A percentile compares a stretch with the other conserved stretches of the same genome.
Conservation (phyloP, 2,797 vertebrate species). For the Prionace glauca region DNA sequence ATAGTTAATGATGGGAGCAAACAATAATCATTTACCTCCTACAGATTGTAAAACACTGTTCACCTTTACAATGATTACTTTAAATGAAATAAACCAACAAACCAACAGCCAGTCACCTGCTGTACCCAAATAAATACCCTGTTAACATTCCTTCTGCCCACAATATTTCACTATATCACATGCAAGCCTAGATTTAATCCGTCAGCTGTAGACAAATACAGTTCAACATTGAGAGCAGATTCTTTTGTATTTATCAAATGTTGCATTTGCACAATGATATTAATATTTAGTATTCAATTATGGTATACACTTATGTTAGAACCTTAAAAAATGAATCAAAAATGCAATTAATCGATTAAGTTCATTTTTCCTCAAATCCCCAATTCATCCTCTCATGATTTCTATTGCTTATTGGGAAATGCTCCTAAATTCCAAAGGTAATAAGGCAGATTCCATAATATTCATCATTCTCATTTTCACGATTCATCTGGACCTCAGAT, state of each 20-base stretch:
- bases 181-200: background rate
- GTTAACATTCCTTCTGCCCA: background rate
- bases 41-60: background rate
- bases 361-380: background rate
- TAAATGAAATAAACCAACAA: background rate
- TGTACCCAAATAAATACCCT: conserved; percentile 8
- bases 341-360: background rate
- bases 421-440: background rate
- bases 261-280: background rate
- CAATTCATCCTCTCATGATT: background rate
- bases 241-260: background rate
- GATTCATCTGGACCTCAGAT: background rate
- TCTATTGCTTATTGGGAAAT: background rate
- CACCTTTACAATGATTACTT: background rate
- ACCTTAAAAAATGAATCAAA: background rate
- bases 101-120: conserved; percentile 9
- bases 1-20: background rate
- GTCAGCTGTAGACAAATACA: background rate
- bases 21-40: background rate
- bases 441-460: background rate
- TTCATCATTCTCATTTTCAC: background rate
- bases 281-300: background rate
- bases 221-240: background rate
- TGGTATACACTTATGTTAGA: background rate
- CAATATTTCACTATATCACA: background rate